Evolutionary conservation across 2,888 invertebrate species (phyloP), one percentile per base, ranked within the genome.

Genomic region (Caenorhabditis macrosperma): DNA sequence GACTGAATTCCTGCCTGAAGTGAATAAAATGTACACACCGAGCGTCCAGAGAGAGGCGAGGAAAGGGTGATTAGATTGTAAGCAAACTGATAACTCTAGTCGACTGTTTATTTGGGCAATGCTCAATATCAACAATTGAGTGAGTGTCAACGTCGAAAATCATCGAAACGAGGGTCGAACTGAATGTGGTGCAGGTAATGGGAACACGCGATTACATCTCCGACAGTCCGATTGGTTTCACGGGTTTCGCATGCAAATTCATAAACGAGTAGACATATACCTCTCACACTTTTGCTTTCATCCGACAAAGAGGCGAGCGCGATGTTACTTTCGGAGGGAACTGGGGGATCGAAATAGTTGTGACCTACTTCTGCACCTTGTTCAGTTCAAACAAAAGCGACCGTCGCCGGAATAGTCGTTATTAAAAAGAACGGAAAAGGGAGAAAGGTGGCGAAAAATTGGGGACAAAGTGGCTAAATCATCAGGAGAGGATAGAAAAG

Each of bases 301-400:
- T 46, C 59, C 68, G 44, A 59, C 44, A 46, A 44, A 24, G 55
- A 67, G 50, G 20, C 20, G 46, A 22, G 20, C 10, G 46, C n/a
- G 5, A 54, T 54, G 54, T 54, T 54, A 33, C 54, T 12, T 33
- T 48, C 24, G 22, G 48, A 22, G 7, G 24, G 10, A 30, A 24
- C 26, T 28, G 9, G 41, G 41, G n/a, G 41, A n/a, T 10, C 9
- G 26, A 52, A n/a, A 24, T n/a, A 17, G 30, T 30, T 44, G 24
- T 74, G 74, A 74, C 74, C 74, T 74, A 74, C 74, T 74, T 72
- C 50, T 64, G 57, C 30, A 68, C 59, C 48, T 26, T 20, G 61
- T 61, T 71, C 54, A 72, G 57, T 64, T 74, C 74, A 74, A 74
- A 74, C 57, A 74, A 52, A 72, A 57, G 24, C 35, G 15, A n/a